Percentiles rank a stretch among this genome's conserved stretches.
phyloP scores from a whole-genome alignment of 2,113 vertebrate species.

The Callorhinus ursinus region DNA sequence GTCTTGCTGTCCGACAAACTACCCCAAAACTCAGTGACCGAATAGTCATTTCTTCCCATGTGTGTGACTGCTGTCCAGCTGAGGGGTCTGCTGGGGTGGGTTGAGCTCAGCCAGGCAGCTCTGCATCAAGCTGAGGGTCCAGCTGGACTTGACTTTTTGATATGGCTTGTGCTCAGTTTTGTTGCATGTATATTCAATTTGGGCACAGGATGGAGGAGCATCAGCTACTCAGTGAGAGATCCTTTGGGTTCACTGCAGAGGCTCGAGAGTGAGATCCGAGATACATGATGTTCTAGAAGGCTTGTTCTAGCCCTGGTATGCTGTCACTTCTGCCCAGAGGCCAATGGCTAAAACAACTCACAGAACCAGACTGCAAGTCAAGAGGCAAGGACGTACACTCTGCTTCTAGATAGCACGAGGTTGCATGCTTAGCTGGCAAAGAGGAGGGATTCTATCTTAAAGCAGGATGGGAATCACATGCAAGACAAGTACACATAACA shows the following conservation, averaged over 20 bases:
- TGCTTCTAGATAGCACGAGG: neutral
- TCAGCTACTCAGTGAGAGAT: neutral
- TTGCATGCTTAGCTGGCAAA: neutral
- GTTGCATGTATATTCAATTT: neutral
- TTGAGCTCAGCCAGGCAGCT: neutral
- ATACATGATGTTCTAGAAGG: neutral
- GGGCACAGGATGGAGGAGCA: neutral
- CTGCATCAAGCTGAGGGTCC: neutral
- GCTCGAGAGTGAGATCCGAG: neutral
- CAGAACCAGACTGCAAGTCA: neutral
- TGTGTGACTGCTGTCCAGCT: neutral
- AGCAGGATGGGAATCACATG: neutral
- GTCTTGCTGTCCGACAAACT: neutral
- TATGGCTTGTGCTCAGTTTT: neutral
- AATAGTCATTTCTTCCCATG: neutral
- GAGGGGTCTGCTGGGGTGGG: neutral
- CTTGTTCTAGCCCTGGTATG: rapidly evolving
- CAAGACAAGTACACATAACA: neutral
- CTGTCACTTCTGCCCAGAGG: neutral
- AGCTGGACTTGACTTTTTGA: neutral
- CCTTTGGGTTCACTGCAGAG: neutral
- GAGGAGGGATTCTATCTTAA: neutral
- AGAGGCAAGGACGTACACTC: neutral
- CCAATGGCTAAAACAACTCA: neutral
- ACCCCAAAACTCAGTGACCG: neutral